Evolutionary conservation across 2,113 vertebrate genomes (phyloP).

Genomic region (Athene noctua): DNA sequence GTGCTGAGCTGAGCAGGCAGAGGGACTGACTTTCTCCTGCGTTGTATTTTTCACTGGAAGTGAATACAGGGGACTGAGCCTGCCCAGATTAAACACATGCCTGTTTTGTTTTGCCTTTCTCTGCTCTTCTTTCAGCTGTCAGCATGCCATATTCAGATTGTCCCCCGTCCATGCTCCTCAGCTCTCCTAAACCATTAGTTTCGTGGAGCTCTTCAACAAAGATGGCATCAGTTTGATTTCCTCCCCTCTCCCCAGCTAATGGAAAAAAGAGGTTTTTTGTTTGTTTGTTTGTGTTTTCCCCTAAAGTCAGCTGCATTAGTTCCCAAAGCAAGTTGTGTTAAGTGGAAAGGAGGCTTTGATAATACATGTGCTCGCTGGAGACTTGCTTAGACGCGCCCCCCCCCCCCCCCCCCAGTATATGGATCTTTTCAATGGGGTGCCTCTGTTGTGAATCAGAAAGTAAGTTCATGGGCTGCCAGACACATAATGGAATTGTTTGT

Average conservation of each 20-base stretch:
- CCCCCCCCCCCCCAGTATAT: not conserved
- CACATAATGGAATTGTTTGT: slow-evolving; percentile 2
- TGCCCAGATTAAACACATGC: slow-evolving; percentile 3
- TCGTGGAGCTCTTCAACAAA: not conserved
- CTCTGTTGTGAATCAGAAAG: not conserved
- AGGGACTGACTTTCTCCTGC: not conserved
- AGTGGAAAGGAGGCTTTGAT: slow-evolving; percentile 33
- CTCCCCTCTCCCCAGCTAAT: not conserved
- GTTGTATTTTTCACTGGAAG: not conserved
- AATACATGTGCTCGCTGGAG: not conserved
- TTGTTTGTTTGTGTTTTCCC: slow-evolving; percentile 18
- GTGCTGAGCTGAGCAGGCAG: not conserved
- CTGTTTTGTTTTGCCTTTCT: slow-evolving; percentile 20
- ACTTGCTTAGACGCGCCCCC: not conserved
- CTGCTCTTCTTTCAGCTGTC: slow-evolving; percentile 8
- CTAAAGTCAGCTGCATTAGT: slow-evolving; percentile 15
- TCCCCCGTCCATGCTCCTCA: not conserved
- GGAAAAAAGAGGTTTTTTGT: not conserved
- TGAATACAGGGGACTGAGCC: not conserved
- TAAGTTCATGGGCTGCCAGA: not conserved
- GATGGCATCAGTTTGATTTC: not conserved
- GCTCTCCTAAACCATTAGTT: slow-evolving; percentile 22
- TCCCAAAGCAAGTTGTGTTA: slow-evolving; percentile 25
- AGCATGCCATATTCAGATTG: slow-evolving; percentile 15
- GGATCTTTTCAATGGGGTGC: not conserved